phyloP scores from a whole-genome alignment of 2,797 vertebrate genomes.

The Manis pentadactyla region DNA sequence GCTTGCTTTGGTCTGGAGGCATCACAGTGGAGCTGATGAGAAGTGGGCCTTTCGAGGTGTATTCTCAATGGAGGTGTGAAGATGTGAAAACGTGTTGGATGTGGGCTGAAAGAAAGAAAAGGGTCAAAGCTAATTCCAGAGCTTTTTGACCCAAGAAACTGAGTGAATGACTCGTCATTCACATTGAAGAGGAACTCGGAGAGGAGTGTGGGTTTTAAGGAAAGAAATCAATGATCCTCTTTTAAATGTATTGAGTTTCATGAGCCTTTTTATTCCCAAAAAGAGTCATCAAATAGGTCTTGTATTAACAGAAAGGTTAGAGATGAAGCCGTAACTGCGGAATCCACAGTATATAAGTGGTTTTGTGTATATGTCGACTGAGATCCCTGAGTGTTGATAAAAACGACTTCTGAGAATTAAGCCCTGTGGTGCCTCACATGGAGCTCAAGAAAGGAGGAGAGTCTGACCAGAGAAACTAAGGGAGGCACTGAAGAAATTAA shows the following conservation, averaged over 20 bases:
- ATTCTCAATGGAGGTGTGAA: not conserved
- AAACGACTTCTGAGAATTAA: not conserved
- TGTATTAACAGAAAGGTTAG: not conserved
- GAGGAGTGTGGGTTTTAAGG: not conserved
- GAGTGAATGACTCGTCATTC: not conserved
- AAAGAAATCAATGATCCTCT: not conserved
- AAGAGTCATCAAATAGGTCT: not conserved
- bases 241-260: not conserved
- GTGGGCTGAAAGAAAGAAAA: not conserved
- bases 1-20: fast-evolving
- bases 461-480: not conserved
- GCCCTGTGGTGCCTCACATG: not conserved
- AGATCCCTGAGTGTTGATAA: not conserved
- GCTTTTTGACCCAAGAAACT: not conserved
- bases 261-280: not conserved
- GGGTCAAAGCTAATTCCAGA: not conserved
- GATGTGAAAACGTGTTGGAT: not conserved
- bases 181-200: not conserved
- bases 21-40: not conserved
- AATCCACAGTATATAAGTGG: not conserved
- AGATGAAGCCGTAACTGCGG: not conserved
- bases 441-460: not conserved
- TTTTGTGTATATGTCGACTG: not conserved
- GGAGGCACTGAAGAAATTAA: not conserved
- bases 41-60: not conserved